Percentiles rank a stretch among this genome's conserved stretches.
phyloP scores from a whole-genome alignment of 2,797 vertebrate genomes.

The Syncerus caffer region DNA sequence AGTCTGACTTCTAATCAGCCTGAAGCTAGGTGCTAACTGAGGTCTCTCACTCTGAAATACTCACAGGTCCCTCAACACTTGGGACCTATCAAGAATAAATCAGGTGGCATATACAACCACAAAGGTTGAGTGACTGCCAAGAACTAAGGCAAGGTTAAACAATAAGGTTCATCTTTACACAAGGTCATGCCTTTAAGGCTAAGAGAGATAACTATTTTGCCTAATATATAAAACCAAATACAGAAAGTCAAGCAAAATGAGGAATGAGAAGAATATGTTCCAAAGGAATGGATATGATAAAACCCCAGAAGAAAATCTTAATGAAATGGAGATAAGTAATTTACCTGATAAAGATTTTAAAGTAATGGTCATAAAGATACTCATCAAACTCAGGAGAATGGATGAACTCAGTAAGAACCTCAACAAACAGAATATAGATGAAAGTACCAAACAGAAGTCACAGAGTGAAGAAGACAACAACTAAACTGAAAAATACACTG shows the following conservation, averaged over 20 bases:
- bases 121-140: neutral
- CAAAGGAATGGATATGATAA: neutral
- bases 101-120: neutral
- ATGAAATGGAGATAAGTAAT: neutral
- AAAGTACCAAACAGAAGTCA: neutral
- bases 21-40: neutral
- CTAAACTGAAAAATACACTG: neutral
- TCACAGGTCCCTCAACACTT: neutral
- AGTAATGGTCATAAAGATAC: neutral
- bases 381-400: neutral
- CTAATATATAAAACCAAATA: neutral
- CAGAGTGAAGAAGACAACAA: neutral
- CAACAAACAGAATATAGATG: neutral
- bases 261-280: neutral
- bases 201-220: neutral
- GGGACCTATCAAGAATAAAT: neutral
- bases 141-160: neutral
- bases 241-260: neutral
- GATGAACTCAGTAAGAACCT: neutral
- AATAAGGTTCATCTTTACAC: neutral
- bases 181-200: neutral
- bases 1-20: neutral
- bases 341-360: neutral
- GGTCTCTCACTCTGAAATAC: neutral
- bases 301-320: neutral